A percentile compares a stretch with the other conserved stretches of the same genome.
phyloP scores from a whole-genome alignment of 2,113 vertebrate species.

The Protobothrops flavoviridis region DNA sequence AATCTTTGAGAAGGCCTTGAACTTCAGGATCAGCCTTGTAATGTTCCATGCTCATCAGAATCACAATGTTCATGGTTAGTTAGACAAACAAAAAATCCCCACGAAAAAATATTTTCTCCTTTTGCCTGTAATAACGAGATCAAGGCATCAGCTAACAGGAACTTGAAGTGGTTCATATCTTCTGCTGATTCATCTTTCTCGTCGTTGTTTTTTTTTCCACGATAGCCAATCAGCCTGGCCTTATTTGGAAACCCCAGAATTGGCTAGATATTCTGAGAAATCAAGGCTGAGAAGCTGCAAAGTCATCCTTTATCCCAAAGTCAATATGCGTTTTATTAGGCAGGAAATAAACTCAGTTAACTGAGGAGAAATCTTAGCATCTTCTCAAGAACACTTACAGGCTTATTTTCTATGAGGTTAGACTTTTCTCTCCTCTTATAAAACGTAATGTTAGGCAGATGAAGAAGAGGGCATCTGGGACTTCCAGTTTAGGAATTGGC shows the following conservation, averaged over 20 bases:
- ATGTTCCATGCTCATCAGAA: background rate
- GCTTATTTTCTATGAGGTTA: background rate
- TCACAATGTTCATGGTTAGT: background rate
- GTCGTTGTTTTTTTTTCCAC: background rate
- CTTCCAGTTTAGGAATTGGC: background rate
- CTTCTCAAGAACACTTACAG: background rate
- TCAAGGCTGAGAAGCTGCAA: background rate
- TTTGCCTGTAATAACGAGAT: background rate
- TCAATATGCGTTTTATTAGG: background rate
- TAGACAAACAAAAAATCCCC: background rate
- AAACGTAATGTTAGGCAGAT: background rate
- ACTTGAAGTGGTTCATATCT: background rate
- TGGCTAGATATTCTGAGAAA: background rate
- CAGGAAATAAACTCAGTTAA: background rate
- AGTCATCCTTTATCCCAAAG: background rate
- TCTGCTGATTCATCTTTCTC: background rate
- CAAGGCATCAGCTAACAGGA: background rate
- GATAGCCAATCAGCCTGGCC: background rate
- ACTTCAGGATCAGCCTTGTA: background rate
- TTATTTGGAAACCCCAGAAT: background rate
- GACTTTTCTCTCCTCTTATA: background rate
- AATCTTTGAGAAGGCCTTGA: slow-evolving; percentile 1
- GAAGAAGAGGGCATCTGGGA: background rate
- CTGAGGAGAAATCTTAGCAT: background rate
- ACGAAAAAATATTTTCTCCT: background rate